Conservation (phyloP, 2,113 vertebrate species). For the Caretta caretta region DNA sequence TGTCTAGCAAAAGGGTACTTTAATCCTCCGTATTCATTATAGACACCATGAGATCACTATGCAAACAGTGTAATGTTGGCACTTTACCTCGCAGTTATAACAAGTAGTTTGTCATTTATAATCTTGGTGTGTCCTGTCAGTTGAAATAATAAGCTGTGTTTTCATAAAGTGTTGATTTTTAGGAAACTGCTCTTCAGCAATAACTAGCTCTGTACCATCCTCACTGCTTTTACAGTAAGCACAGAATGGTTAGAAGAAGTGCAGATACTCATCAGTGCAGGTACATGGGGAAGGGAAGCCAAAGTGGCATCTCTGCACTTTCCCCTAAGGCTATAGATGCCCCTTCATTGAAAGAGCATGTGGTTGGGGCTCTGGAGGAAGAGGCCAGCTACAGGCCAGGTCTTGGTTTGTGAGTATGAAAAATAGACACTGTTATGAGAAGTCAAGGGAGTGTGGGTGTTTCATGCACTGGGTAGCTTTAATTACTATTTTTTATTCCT, state of each 20-base stretch:
- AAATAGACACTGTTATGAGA: background rate
- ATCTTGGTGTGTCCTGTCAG: background rate
- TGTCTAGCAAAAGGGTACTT: background rate
- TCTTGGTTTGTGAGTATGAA: background rate
- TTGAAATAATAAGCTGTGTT: background rate
- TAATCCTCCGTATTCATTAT: background rate
- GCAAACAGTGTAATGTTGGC: background rate
- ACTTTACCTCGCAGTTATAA: background rate
- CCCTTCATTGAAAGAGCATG: fast-evolving
- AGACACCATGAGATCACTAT: background rate
- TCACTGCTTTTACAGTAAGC: fast-evolving
- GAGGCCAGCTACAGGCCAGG: conserved; percentile 31
- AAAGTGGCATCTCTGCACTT: fast-evolving
- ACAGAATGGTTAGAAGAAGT: background rate
- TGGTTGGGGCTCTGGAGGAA: background rate
- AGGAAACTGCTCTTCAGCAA: fast-evolving
- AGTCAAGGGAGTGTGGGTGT: background rate
- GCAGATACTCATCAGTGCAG: fast-evolving
- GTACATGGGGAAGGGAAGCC: background rate
- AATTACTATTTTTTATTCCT: conserved; percentile 59
- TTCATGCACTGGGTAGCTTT: conserved; percentile 45
- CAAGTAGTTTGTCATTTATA: background rate
- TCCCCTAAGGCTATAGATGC: fast-evolving
- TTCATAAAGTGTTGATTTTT: fast-evolving
- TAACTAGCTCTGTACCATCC: background rate